phyloP scores from a whole-genome alignment of 2,113 vertebrate species.

The Anguilla rostrata region DNA sequence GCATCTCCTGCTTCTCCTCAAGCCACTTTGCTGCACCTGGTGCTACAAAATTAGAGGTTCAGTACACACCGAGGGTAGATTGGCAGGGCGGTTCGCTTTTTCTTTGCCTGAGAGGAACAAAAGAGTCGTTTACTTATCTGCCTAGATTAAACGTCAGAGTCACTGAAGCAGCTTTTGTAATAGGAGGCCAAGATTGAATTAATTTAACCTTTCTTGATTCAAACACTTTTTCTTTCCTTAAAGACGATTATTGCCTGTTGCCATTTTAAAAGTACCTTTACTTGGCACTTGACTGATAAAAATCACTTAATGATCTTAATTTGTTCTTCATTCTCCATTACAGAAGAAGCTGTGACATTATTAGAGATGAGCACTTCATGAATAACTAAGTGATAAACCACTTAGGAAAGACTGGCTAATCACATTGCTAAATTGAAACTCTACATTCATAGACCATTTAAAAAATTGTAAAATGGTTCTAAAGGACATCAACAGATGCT shows the following conservation, averaged over 20 bases:
- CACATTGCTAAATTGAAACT: slow-evolving; percentile 36
- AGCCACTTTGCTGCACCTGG: not conserved
- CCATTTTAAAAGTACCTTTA: not conserved
- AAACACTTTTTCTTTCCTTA: slow-evolving; percentile 37
- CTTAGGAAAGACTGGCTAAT: slow-evolving; percentile 39
- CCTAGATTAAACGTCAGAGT: slow-evolving; percentile 34
- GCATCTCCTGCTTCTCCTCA: not conserved
- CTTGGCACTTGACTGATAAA: slow-evolving; percentile 27
- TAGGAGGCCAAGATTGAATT: slow-evolving; percentile 1
- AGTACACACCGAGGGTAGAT: slow-evolving; percentile 15
- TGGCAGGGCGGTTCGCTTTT: slow-evolving; percentile 11
- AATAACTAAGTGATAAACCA: slow-evolving; percentile 48
- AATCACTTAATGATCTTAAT: slow-evolving; percentile 47
- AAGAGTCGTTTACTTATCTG: slow-evolving; percentile 30
- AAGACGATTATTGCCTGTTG: slow-evolving; percentile 30
- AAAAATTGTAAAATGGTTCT: slow-evolving; percentile 52
- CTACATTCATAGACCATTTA: slow-evolving; percentile 50
- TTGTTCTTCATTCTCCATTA: slow-evolving; percentile 34
- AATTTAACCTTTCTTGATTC: slow-evolving; percentile 26
- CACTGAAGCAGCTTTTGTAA: slow-evolving; percentile 31
- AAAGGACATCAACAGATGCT: slow-evolving; percentile 45
- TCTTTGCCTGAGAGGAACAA: slow-evolving; percentile 20
- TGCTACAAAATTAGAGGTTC: slow-evolving; percentile 14
- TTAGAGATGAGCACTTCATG: slow-evolving; percentile 31
- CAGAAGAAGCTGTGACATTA: slow-evolving; percentile 27